phyloP scores from a whole-genome alignment of 2,797 vertebrate species.

The Mormyrus proboscirostris region DNA sequence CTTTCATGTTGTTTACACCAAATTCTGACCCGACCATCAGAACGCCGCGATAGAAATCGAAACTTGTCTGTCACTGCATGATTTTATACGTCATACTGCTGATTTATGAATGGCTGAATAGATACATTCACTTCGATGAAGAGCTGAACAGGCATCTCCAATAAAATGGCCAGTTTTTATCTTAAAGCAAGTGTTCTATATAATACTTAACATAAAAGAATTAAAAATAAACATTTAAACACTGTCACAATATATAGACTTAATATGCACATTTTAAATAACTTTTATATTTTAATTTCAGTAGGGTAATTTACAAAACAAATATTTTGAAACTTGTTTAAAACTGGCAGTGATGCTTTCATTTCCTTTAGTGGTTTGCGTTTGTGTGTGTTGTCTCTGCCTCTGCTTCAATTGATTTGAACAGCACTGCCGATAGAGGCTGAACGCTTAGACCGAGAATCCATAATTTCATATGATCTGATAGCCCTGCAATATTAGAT shows the following conservation, averaged over 20 bases:
- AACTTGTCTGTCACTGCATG: neutral
- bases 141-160: neutral
- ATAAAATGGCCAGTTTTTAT: neutral
- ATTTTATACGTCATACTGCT: neutral
- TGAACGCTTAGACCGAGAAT: slow-evolving; percentile 53
- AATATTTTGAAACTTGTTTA: slow-evolving; percentile 63
- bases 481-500: slow-evolving; percentile 82
- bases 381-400: slow-evolving; percentile 72
- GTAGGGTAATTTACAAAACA: slow-evolving; percentile 12
- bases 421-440: slow-evolving; percentile 78
- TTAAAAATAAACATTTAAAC: neutral
- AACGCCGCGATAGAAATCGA: neutral
- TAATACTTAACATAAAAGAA: neutral
- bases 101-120: neutral
- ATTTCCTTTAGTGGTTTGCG: slow-evolving; percentile 72
- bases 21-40: neutral
- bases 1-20: neutral
- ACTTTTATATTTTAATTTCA: slow-evolving; percentile 30
- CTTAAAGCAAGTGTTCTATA: neutral
- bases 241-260: neutral
- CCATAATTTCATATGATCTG: slow-evolving; percentile 85
- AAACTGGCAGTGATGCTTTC: slow-evolving; percentile 65
- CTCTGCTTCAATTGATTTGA: slow-evolving; percentile 91
- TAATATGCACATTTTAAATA: neutral
- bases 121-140: neutral